Base-by-base conservation (phyloP, 2,888 invertebrate genomes). In the Linnaemya vulpina region DNA sequence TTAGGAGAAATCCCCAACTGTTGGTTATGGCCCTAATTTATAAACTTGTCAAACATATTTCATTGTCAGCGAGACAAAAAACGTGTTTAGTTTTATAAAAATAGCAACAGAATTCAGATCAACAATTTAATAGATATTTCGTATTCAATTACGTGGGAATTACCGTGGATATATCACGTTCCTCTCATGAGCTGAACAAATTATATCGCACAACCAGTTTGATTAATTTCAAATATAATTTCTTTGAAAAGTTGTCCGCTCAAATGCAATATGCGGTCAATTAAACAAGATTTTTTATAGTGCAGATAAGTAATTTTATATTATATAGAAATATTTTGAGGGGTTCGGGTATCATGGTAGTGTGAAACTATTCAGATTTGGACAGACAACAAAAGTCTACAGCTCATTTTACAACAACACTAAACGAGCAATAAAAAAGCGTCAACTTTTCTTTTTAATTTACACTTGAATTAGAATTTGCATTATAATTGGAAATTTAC, bases 101-200 rank as follows among this genome's bases (percentile, higher is more conserved):
- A 30, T 22, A 17, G 46, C 3, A 71, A 63, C 46, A 9, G 22
- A 79, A 63, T 38, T 79, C 17, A 43, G n/a, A 67, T 38, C 40
- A 58, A 17, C 49, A 38, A 67, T 60, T 30, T 15, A 30, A 30
- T 40, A 20, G 0, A 65, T 38, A 49, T 8, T 30, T 13, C 46
- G 17, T 20, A n/a, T 49, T n/a, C 40, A 58, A 73, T 11, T 38
- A 65, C 46, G 55, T 60, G 74, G 74, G 74, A 80, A 67, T 67
- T 80, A 60, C 79, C 22, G 38, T n/a, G 65, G 22, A 67, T 73
- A 70, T 55, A 73, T 60, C 79, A 71, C 71, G 65, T 71, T 73
- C 65, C 2, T 55, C 9, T 49, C 20, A 51, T 62, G n/a, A 4
- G 49, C 2, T 43, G 3, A 20, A 35, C 30, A 22, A 67, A 35